Base-by-base conservation (phyloP, 1,140 invertebrate genomes). In the Anastatus disparis region DNA sequence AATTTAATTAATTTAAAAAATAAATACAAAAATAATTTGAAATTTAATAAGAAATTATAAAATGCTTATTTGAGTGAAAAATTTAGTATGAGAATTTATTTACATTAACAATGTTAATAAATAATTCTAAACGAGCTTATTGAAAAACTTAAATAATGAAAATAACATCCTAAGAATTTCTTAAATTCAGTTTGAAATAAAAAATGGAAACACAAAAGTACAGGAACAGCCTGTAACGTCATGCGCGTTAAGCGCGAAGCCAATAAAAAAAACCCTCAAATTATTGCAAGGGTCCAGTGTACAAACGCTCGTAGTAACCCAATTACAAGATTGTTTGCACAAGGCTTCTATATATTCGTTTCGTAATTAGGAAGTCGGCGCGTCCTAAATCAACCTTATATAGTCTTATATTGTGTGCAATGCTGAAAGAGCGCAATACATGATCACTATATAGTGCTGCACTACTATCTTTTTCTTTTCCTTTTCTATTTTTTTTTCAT, bases 301-400 rank as follows among this genome's bases (percentile, higher is more conserved):
- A 22, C 38, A 10, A 22, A 22, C 20, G 50, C 26, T 12, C 13
- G 42, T 48, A 48, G 59, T 74, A 75, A 79, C 65, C 71, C 74
- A 76, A 77, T 79, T 79, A 75, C 56, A 44, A 72, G 56, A 50
- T 15, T 79, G 72, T 76, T 76, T 78, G 67, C 71, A 44, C 68
- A 74, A 71, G 74, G 70, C 75, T 75, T 77, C 76, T 38, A 67
- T 64, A 55, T 38, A 27, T 2, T 15, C 2, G 64, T 75, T 67
- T 53, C 70, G 72, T 77, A 79, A 77, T 79, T 79, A 76, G 74
- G 61, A 73, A 73, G 70, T 76, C 69, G 53, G 48, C 6, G 42
- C 72, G 72, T 77, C 74, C 75, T 76, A 76, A 76, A 70, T 76
- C 75, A 79, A 76, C 76, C 69, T 59, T 38, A 38, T n/a, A n/a